Base-by-base conservation (phyloP, 2,113 vertebrate genomes). In the Columba janthina region DNA sequence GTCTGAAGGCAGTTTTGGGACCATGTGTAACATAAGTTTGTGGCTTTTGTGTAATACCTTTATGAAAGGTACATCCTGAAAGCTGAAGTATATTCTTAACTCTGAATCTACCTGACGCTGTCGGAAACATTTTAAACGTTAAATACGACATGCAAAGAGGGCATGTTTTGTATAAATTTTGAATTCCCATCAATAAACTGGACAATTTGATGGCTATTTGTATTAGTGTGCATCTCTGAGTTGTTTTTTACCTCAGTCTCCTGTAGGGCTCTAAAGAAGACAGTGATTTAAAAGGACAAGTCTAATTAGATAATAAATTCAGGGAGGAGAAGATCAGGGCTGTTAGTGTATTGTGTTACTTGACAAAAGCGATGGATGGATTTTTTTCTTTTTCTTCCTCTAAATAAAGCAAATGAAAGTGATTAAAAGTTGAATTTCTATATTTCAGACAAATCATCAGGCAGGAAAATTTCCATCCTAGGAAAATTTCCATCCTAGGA, bases 161-260 rank as follows among this genome's bases (percentile, higher is more conserved):
- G 76, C 87, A 88, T 96, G 95, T 98, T 98, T 98, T 98, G 97
- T 98, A 98, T 96, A 95, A 94, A 44, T 97, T 98, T 97, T 98
- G 88, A 96, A 98, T 96, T 97, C 95, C 96, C 97, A 78, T 97
- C 94, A 98, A 98, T 98, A 98, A 98, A 98, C 96, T 97, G 97
- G 97, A 95, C 60, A 90, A 90, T 97, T 97, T 98, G 97, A 95
- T 97, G 93, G 96, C 93, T 97, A 91, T 97, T 97, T 98, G 89
- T 61, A 73, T 98, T 98, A 96, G 81, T 96, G 97, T 98, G 94
- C 96, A 95, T 98, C 96, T 97, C 93, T 97, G 89, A 86, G 54
- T 72, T 34, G 29, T 85, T 11, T 65, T 15, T 64, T 34, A 70
- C 57, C 58, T 87, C 60, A 89, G 70, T 94, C 71, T 90, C 46